phyloP scores from a whole-genome alignment of 2,113 vertebrate genomes.

The Apteryx owenii region DNA sequence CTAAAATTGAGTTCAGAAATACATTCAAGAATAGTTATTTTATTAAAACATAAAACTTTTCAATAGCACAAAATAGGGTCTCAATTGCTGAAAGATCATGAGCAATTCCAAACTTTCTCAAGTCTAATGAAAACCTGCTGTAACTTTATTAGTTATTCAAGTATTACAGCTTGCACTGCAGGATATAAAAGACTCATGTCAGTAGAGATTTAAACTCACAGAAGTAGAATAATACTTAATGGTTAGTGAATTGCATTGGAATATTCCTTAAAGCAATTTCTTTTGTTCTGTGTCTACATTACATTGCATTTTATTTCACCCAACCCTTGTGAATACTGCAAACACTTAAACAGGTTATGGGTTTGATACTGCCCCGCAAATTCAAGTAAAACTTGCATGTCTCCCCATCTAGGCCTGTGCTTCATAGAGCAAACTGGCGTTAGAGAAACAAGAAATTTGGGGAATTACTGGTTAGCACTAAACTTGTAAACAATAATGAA shows the following conservation, averaged over 20 bases:
- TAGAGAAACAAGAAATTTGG: neutral
- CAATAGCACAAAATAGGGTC: neutral
- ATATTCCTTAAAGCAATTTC: constrained; percentile 41
- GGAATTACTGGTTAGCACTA: neutral
- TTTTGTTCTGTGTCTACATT: neutral
- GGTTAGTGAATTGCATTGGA: constrained; percentile 37
- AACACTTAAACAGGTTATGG: neutral
- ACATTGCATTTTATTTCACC: neutral
- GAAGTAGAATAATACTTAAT: constrained; percentile 47
- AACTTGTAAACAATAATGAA: neutral
- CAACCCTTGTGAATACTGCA: neutral
- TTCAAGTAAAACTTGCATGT: neutral
- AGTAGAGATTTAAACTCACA: constrained; percentile 48
- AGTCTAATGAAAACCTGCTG: constrained; percentile 17
- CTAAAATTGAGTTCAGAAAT: neutral
- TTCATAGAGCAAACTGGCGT: neutral
- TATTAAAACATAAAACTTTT: neutral
- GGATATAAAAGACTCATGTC: constrained; percentile 54
- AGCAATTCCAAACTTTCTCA: neutral
- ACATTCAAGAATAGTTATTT: neutral
- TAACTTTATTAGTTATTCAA: constrained; percentile 35
- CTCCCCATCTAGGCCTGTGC: neutral
- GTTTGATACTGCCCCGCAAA: neutral
- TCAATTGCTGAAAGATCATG: neutral
- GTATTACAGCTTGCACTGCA: constrained; percentile 43